Evolutionary conservation across 2,888 invertebrate genomes (phyloP).

Genomic region (Tyria jacobaeae): DNA sequence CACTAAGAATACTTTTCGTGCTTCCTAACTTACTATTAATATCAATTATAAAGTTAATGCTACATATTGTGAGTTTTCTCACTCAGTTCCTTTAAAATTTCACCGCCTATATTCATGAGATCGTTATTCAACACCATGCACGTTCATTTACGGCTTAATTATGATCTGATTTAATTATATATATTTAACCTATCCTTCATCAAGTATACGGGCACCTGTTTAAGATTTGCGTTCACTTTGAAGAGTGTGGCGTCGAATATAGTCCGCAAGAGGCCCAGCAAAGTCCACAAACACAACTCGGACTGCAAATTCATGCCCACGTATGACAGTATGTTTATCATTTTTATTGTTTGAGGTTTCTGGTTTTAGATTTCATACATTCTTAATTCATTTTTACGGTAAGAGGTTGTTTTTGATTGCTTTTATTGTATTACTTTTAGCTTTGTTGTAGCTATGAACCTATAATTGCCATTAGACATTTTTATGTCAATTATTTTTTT

Average conservation of each 20-base stretch:
- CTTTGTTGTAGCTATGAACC: too few relatives aligned
- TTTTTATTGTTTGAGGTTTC: constrained; percentile 42
- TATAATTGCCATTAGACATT: constrained; percentile 10
- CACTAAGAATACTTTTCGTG: too few relatives aligned
- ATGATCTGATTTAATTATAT: constrained; percentile 26
- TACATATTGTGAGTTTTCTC: too few relatives aligned
- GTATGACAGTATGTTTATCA: constrained; percentile 77
- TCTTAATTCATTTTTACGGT: constrained; percentile 26
- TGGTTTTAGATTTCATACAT: constrained; percentile 21
- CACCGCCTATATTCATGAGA: background rate
- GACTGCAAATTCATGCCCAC: constrained; percentile 81
- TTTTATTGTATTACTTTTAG: constrained; percentile 12
- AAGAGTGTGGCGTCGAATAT: constrained; percentile 86
- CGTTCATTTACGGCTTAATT: constrained; percentile 17
- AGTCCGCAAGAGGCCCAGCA: constrained; percentile 81
- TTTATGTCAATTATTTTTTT: background rate
- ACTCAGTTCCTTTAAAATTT: background rate
- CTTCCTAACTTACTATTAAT: too few relatives aligned
- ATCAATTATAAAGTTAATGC: too few relatives aligned
- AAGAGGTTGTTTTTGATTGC: constrained; percentile 16
- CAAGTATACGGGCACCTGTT: constrained; percentile 68
- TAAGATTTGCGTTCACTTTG: constrained; percentile 84
- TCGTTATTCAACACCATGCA: background rate
- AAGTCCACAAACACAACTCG: constrained; percentile 83
- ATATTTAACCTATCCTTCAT: constrained; percentile 42